Evolutionary conservation across 2,888 invertebrate genomes (phyloP), one percentile per base, ranked within the genome.

Genomic region (Lithophane leautieri): DNA sequence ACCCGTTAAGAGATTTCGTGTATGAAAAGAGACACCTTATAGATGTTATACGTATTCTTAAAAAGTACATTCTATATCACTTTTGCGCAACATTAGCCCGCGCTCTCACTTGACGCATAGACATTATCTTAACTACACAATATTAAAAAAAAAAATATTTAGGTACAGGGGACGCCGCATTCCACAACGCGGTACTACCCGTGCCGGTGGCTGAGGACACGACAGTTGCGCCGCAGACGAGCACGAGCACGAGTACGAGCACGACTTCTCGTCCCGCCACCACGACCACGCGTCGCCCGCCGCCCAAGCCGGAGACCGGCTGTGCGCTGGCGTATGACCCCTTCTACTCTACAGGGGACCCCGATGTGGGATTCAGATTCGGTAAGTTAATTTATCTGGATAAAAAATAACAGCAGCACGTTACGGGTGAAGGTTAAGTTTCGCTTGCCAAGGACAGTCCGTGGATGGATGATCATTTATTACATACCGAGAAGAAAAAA

Each of bases 361-460:
- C 96, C 2, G 94, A 95, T 0, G 97, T 97, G 84, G 97, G 97
- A 0, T 97, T 97, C 89, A 94, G 97, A 93, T 97, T 98, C 85
- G 98, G 77, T 78, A 60, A 78, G 50, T 50, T 22, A 50, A 19
- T 50, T 19, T 7, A 50, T 50, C 50, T 50, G 19, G 8, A 50
- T 50, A 52, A 22, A 11, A n/a, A n/a, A 14, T 25, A n/a, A 54
- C 25, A 54, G 25, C n/a, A 2, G 25, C 54, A 1, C n/a, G 34
- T 34, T 34, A 34, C 4, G 52, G 22, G 52, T 52, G 11, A 12
- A 54, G 11, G n/a, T 56, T 25, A 56, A 56, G 25, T 25, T 56
- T 6, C 25, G n/a, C 7, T 56, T 7, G 56, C 56, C 56, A n/a
- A 14, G 7, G 25, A 25, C 7, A 4, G 7, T 58, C 16, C 16